Evolutionary conservation across 1,140 invertebrate genomes (phyloP), one percentile per base, ranked within the genome.

Genomic region (Cotesia chilonis): DNA sequence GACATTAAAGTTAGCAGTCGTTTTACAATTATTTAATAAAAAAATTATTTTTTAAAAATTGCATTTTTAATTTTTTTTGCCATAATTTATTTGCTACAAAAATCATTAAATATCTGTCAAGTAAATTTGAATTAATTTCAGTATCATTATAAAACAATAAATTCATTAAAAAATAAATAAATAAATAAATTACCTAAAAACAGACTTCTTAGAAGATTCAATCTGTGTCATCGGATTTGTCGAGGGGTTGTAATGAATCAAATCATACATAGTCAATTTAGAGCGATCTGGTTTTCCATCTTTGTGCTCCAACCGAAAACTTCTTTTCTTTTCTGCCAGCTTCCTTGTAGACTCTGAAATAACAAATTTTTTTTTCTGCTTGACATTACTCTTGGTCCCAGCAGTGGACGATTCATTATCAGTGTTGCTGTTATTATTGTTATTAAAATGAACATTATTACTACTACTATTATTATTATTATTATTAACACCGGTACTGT

Each of bases 201-300:
- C 59, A 70, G 71, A 74, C 77, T 41, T 81, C 41, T 35, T 66
- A 51, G 73, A 36, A 60, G 17, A 20, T 28, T 71, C n/a, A 17
- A 72, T 66, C 71, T 75, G 77, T 76, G 85, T 87, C 90, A 92
- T 92, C 3, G 91, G 91, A 87, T 93, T 94, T 20, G 88, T 90
- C 1, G 85, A 81, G 3, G 95, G 95, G 86, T 97, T 97, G 83
- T 95, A 96, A 85, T 93, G 96, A 77, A 96, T 96, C 59, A 96
- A 89, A 87, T 97, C 95, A 77, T 93, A 93, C 94, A 97, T 96
- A 54, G 92, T 96, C 70, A 96, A 89, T 64, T 90, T 90, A 28
- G 88, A 88, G 77, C 90, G 88, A 76, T 94, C 93, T 2, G 91
- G 89, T 28, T 85, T 83, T 70, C 86, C 88, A 35, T 90, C 83